Conservation (phyloP, 2,113 vertebrate genomes). For the Damaliscus lunatus region DNA sequence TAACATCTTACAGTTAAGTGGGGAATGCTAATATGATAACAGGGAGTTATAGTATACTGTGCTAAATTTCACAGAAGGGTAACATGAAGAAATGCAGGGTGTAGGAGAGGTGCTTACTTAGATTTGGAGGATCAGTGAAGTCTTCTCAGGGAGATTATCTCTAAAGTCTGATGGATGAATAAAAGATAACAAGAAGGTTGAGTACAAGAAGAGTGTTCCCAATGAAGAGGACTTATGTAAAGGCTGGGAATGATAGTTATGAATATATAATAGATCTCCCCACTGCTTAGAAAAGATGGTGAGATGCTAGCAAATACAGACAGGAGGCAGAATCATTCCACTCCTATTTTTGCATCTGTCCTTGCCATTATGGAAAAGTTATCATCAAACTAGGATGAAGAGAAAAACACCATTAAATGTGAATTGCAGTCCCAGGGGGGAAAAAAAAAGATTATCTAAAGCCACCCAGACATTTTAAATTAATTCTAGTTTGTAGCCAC, state of each 20-base stretch:
- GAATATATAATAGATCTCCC: not conserved
- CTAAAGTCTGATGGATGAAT: not conserved
- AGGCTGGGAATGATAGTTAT: not conserved
- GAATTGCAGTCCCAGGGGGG: not conserved
- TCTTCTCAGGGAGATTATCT: not conserved
- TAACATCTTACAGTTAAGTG: not conserved
- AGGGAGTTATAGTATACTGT: not conserved
- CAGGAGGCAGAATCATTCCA: not conserved
- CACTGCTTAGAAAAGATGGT: not conserved
- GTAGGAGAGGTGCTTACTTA: not conserved
- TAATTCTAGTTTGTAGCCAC: conserved; percentile 41
- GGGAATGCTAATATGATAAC: not conserved
- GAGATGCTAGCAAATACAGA: not conserved
- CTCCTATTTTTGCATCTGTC: not conserved
- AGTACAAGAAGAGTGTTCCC: not conserved
- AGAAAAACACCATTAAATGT: conserved; percentile 2
- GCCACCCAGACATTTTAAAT: conserved; percentile 36
- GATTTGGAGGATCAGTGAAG: not conserved
- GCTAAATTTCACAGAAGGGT: not conserved
- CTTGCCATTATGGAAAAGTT: conserved; percentile 1
- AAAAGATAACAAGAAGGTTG: not conserved
- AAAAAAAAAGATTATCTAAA: conserved; percentile 25
- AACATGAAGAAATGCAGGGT: not conserved
- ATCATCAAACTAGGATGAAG: conserved; percentile 12
- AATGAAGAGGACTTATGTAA: not conserved